A percentile compares a stretch with the other conserved stretches of the same genome.
Conservation (phyloP, 1,140 invertebrate species). For the Drosophila sp. region DNA sequence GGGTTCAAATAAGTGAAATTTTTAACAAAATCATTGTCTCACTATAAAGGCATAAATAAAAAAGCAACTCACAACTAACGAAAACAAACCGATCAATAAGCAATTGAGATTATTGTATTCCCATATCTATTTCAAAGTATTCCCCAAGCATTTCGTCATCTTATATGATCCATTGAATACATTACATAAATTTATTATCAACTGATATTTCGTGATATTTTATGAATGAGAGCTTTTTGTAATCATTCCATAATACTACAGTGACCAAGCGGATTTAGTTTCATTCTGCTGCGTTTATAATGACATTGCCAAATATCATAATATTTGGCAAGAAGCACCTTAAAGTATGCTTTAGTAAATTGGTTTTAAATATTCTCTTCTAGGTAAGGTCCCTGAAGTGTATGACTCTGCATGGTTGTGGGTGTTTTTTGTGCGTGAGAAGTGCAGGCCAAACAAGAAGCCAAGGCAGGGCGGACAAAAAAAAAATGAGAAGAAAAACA, state of each 20-base stretch:
- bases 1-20: no score
- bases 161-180: no score
- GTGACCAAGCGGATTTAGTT: neutral
- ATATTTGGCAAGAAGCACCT: slow-evolving; percentile 6
- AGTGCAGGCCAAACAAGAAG: slow-evolving; percentile 70
- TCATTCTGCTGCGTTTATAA: neutral
- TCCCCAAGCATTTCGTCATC: no score
- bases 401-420: neutral
- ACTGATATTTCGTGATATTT: no score
- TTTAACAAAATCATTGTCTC: no score
- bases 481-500: slow-evolving; percentile 57
- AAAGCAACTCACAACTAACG: no score
- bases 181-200: no score
- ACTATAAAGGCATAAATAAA: no score
- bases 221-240: no score
- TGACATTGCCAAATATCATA: neutral
- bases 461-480: slow-evolving; percentile 19
- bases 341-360: slow-evolving; percentile 25
- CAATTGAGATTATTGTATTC: no score
- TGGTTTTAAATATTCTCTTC: slow-evolving; percentile 46
- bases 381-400: neutral
- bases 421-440: slow-evolving; percentile 54
- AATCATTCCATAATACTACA: neutral
- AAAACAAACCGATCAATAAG: no score
- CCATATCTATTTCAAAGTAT: no score